Evolutionary conservation across 2,797 vertebrate genomes (phyloP), one percentile per base, ranked within the genome.

Genomic region (Amniataba percoides): DNA sequence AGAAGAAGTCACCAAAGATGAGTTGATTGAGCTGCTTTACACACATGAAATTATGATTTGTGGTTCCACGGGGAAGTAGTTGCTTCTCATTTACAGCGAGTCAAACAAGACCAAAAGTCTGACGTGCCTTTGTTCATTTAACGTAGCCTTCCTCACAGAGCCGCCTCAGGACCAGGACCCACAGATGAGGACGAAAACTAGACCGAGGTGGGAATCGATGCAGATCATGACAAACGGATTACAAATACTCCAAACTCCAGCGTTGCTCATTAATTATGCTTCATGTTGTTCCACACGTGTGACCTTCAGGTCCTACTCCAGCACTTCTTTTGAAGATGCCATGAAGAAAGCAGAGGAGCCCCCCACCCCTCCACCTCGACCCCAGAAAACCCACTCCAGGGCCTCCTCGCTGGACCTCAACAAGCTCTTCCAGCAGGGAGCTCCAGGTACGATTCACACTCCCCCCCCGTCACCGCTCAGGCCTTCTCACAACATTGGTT

Each of bases 401-500:
- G 97, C 98, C 87, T 99, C 98, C 66, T 99, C 98, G 25, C 96
- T 99, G 90, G 98, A 99, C 93, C 95, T 99, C 86, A 99, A 97
- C 94, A 98, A 97, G 94, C 96, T 99, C 81, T 96, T 98, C 90
- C 97, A 98, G 90, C 97, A 98, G 93, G 96, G 94, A 7, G 87
- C 94, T 67, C 95, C 95, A 93, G 96, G 97, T 97, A 87, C 78
- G 36, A 21, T 14, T 11, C 36, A 7, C 31, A 14, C 9, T 16
- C 34, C 0, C 23, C 23, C 12, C 39, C 40, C 2, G 36, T 19
- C 46, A 14, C 11, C 46, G 4, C 34, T 19, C 23, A 25, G 1
- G 36, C 57, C 3, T 1, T 63, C 25, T 51, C 48, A 61, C 48
- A 21, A 9, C 21, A 27, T 56, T 19, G 11, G 7, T 2, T 31